A percentile compares a stretch with the other conserved stretches of the same genome.
Evolutionary conservation across 2,113 vertebrate genomes (phyloP).

Genomic region (Neotoma lepida): DNA sequence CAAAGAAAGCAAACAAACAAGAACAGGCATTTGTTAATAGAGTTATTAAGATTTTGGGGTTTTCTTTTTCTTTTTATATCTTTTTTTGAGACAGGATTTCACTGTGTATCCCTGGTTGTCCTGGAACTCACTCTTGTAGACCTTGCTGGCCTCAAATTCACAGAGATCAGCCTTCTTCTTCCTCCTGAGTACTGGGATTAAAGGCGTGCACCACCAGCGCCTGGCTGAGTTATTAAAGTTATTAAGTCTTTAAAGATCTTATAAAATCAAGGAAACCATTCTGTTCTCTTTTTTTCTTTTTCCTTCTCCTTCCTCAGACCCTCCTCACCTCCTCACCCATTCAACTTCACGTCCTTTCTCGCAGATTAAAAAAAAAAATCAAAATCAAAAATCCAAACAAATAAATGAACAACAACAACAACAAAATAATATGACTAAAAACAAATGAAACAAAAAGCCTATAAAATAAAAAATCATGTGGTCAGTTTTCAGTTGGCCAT

Average conservation of each 20-base stretch:
- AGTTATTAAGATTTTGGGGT: background rate
- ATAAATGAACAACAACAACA: background rate
- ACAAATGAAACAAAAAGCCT: background rate
- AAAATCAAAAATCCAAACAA: background rate
- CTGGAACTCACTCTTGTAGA: too few relatives aligned
- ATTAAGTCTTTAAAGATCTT: background rate
- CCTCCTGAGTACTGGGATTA: too few relatives aligned
- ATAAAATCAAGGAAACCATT: background rate
- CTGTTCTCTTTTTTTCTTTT: background rate
- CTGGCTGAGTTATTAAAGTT: background rate
- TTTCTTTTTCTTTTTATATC: too few relatives aligned
- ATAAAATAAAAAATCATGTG: background rate
- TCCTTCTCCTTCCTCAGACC: background rate
- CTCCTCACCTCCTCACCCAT: background rate
- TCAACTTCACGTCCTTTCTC: background rate
- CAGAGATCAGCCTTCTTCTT: too few relatives aligned
- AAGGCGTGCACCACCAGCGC: too few relatives aligned
- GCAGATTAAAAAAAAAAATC: background rate
- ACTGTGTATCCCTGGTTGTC: too few relatives aligned
- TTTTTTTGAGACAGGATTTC: too few relatives aligned
- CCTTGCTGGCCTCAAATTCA: too few relatives aligned
- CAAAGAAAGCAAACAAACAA: background rate
- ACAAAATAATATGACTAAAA: background rate
- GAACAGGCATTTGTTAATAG: background rate
- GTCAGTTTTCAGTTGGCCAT: background rate